A percentile compares a stretch with the other conserved stretches of the same genome.
phyloP scores from a whole-genome alignment of 2,888 invertebrate species.

The Elysia crispata region DNA sequence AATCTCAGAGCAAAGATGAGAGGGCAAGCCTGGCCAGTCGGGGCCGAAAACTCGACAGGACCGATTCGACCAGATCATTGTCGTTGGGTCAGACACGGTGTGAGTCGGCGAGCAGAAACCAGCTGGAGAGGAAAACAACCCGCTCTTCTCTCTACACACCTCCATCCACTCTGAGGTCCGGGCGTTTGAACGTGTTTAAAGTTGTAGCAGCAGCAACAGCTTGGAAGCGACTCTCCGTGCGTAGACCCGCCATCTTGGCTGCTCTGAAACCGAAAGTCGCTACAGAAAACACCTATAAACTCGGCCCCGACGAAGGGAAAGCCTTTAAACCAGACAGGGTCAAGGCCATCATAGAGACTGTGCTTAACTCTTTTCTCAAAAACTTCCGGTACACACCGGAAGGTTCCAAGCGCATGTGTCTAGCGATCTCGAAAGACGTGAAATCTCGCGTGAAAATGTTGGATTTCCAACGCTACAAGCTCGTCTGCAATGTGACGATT shows the following conservation, averaged over 20 bases:
- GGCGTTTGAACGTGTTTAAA: constrained; percentile 62
- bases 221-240: constrained; percentile 64
- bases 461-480: constrained; percentile 67
- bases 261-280: constrained; percentile 50
- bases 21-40: neutral
- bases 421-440: constrained; percentile 62
- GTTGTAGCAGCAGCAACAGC: constrained; percentile 64
- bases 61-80: constrained; percentile 35
- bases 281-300: constrained; percentile 68
- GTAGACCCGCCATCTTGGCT: constrained; percentile 36
- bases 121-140: neutral
- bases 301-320: constrained; percentile 62
- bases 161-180: neutral
- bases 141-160: neutral
- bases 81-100: constrained; percentile 5
- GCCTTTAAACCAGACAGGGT: constrained; percentile 61
- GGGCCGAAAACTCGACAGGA: constrained; percentile 21
- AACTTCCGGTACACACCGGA: constrained; percentile 61
- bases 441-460: constrained; percentile 64
- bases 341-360: constrained; percentile 57
- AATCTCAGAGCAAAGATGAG: constrained; percentile 6
- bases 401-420: constrained; percentile 59
- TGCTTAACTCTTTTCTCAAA: constrained; percentile 58
- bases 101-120: constrained; percentile 39
- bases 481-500: constrained; percentile 67